A percentile compares a stretch with the other conserved stretches of the same genome.
phyloP scores from a whole-genome alignment of 2,797 vertebrate species.

The Sternarchorhynchus goeldii region DNA sequence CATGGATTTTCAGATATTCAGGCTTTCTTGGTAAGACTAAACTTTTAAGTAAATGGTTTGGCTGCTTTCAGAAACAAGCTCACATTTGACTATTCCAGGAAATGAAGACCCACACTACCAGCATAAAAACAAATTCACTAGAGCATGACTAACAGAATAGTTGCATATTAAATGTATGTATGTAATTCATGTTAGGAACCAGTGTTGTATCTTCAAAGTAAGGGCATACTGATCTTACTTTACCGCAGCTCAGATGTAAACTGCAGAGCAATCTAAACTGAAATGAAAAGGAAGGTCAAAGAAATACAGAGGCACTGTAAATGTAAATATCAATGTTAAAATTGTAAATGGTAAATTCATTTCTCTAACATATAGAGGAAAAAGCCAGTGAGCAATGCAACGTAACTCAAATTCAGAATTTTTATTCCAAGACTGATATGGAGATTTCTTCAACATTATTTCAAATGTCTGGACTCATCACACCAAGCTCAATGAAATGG shows the following conservation, averaged over 20 bases:
- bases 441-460: constrained; percentile 27
- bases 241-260: neutral
- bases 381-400: neutral
- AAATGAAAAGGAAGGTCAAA: neutral
- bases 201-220: neutral
- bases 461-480: constrained; percentile 27
- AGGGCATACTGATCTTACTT: neutral
- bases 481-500: constrained; percentile 8
- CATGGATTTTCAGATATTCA: constrained; percentile 28
- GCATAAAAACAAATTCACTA: neutral
- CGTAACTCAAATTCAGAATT: neutral
- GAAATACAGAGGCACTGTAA: no score
- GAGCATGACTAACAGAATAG: neutral
- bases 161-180: constrained; percentile 10
- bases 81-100: neutral
- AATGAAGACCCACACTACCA: neutral
- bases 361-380: neutral
- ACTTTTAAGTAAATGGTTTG: neutral
- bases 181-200: neutral
- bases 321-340: neutral
- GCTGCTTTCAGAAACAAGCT: neutral
- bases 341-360: neutral
- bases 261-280: neutral
- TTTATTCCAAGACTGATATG: constrained; percentile 11
- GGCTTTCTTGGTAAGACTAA: neutral